These are phyloP conservation scores for Ischnus inquisitorius DNA, from an alignment of 2,888 invertebrate species.

Conservation along the genomic window DNA sequence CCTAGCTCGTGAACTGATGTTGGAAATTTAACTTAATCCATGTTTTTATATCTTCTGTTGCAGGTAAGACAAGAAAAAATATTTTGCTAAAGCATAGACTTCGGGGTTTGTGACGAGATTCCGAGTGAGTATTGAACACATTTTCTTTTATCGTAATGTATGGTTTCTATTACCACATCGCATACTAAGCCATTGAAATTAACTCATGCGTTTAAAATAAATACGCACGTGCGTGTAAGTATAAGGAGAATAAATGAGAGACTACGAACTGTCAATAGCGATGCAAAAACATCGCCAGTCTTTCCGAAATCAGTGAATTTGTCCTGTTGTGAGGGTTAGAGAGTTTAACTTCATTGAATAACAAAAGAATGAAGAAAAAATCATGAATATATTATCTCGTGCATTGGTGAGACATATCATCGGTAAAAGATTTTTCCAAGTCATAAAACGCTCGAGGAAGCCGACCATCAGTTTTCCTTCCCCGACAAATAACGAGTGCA, in stretches of 20 bases:
- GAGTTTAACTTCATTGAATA: not conserved
- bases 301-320: too few relatives aligned
- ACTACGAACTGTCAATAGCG: too few relatives aligned
- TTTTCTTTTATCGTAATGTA: not conserved
- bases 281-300: too few relatives aligned
- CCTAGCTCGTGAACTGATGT: not conserved
- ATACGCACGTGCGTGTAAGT: too few relatives aligned
- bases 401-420: conserved; percentile 7
- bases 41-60: not conserved
- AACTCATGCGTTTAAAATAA: too few relatives aligned
- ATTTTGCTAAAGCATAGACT: conserved; percentile 29
- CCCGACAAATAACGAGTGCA: conserved; percentile 51
- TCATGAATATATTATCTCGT: conserved; percentile 30
- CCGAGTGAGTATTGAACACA: not conserved
- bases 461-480: conserved; percentile 37
- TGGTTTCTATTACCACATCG: too few relatives aligned
- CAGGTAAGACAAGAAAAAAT: not conserved
- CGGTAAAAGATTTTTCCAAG: conserved; percentile 41
- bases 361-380: not conserved
- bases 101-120: not conserved
- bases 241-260: too few relatives aligned
- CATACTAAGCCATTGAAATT: too few relatives aligned
- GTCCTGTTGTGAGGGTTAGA: too few relatives aligned
- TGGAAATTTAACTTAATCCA: not conserved
- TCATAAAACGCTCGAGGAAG: conserved; percentile 26